Evolutionary conservation across 2,888 invertebrate genomes (phyloP).

Genomic region (Ochropleura leucogaster): DNA sequence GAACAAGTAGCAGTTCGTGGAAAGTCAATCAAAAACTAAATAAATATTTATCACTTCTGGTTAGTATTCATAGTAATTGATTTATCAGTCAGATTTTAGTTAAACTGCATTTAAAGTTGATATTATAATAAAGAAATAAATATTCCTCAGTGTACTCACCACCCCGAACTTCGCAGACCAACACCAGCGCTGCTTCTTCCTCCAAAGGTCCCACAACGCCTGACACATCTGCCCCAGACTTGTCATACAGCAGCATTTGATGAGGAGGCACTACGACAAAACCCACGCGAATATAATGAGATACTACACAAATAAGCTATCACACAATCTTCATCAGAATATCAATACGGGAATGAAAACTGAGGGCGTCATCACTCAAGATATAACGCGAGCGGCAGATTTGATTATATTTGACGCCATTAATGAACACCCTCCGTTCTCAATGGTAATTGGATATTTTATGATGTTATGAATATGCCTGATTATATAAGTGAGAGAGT

Average conservation of each 20-base stretch:
- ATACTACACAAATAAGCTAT: slow-evolving; percentile 25
- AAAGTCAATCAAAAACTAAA: neutral
- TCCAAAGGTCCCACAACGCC: slow-evolving; percentile 95
- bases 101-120: neutral
- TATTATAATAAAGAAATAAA: too few relatives aligned
- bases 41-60: too few relatives aligned
- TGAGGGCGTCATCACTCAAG: slow-evolving; percentile 56
- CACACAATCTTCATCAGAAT: slow-evolving; percentile 40
- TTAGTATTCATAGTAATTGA: too few relatives aligned
- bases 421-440: slow-evolving; percentile 72
- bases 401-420: slow-evolving; percentile 81
- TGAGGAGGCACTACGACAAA: slow-evolving; percentile 96
- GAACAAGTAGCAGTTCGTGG: too few relatives aligned
- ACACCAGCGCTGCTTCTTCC: slow-evolving; percentile 94
- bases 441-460: slow-evolving; percentile 81
- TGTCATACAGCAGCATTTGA: slow-evolving; percentile 95
- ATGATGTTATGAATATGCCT: slow-evolving; percentile 80
- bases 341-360: slow-evolving; percentile 59
- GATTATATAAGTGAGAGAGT: slow-evolving; percentile 79
- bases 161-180: slow-evolving; percentile 96
- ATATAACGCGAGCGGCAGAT: slow-evolving; percentile 71
- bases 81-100: neutral
- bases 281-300: slow-evolving; percentile 24
- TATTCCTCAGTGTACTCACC: slow-evolving; percentile 90
- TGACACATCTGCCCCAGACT: slow-evolving; percentile 95